Base-by-base conservation (phyloP, 2,797 vertebrate genomes). In the Crenuchus spilurus region DNA sequence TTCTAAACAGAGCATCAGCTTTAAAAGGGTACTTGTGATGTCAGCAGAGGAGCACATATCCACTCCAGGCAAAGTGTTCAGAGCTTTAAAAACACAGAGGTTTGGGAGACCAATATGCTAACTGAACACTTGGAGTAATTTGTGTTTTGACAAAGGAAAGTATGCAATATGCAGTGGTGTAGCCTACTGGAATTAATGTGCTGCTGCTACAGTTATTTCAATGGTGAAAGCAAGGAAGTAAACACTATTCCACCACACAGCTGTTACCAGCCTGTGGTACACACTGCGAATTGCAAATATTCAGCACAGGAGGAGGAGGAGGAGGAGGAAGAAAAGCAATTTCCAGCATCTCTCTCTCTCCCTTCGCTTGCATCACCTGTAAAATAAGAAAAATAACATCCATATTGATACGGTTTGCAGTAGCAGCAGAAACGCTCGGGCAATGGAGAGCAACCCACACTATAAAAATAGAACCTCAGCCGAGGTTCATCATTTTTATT, bases 341-440 rank as follows among this genome's bases (percentile, higher is more conserved):
- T 67, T 72, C 7, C 49, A 52, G 49, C 49, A 52, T 52, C 62
- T 57, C 52, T 33, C 52, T 18, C 30, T 9, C 26, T 16, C 49
- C 26, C 20, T 0, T 10, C 7, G n/a, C 57, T 68, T 22, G 39
- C 33, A 52, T 62, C 58, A 77, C 33, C 18, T 26, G 60, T 44
- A 37, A 14, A 33, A 72, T 28, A 41, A 52, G 48, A 57, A 60
- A 31, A 77, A 77, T 76, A 72, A 60, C 5, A 72, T 39, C 16
- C 11, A 1, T 16, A 72, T 39, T 54, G 42, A 26, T 72, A 73
- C 39, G 24, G 46, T 73, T 62, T 31, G 55, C 55, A 14, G 20
- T 77, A 71, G 52, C 16, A 55, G 31, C 26, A 31, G 52, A 6
- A 28, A 14, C 8, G 11, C 52, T 37, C 52, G 10, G 62, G 72